Evolutionary conservation across 2,888 invertebrate species (phyloP).

Genomic region (Tryphoninae sp.): DNA sequence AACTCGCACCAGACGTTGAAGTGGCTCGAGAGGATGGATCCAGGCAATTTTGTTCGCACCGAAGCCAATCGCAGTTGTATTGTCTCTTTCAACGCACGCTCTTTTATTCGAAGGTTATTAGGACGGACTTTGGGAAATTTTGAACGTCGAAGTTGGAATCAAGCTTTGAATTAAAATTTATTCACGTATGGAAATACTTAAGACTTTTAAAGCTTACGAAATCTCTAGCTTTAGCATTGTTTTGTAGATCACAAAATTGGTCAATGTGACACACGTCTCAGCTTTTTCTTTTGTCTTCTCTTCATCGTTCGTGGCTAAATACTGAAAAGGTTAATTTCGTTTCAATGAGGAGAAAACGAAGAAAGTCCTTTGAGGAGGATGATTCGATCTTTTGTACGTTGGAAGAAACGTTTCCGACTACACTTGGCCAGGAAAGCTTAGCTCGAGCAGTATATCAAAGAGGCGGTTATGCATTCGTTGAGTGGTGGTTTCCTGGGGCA

Average conservation of each 20-base stretch:
- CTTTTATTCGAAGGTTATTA: background rate
- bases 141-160: background rate
- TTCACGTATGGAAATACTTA: too few species aligned
- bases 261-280: background rate
- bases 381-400: conserved; percentile 12
- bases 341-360: background rate
- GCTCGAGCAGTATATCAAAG: conserved; percentile 62
- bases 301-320: background rate
- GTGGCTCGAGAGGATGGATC: conserved; percentile 49
- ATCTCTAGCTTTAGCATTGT: too few species aligned
- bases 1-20: conserved; percentile 38
- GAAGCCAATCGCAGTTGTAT: conserved; percentile 45
- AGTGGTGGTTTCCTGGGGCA: conserved; percentile 68
- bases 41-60: conserved; percentile 46
- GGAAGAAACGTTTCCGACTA: conserved; percentile 13
- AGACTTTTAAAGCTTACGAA: too few species aligned
- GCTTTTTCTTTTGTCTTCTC: background rate
- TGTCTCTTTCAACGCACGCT: conserved; percentile 24
- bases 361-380: background rate
- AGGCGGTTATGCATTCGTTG: conserved; percentile 66
- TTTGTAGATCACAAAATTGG: too few species aligned
- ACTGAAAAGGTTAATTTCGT: background rate
- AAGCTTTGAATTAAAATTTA: background rate
- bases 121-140: background rate
- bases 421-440: conserved; percentile 1